Percentiles rank a stretch among this genome's conserved stretches.
These are phyloP conservation scores for Falcunculus frontatus DNA, from an alignment of 2,113 vertebrate species.

Conservation along the genomic window DNA sequence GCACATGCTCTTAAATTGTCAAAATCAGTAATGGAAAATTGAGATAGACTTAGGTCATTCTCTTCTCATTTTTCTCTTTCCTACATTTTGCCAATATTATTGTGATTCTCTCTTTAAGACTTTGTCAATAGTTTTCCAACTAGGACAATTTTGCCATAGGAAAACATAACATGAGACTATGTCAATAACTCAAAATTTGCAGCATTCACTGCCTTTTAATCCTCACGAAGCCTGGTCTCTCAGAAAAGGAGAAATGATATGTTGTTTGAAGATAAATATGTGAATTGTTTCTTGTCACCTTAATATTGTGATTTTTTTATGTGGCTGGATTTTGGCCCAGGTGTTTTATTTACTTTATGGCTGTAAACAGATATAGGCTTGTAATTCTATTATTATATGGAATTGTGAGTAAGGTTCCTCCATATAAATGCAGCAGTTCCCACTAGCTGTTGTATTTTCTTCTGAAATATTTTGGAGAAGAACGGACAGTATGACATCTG, in stretches of 20 bases:
- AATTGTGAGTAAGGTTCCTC: not conserved
- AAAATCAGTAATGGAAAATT: not conserved
- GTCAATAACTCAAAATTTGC: not conserved
- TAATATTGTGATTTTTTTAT: not conserved
- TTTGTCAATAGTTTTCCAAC: not conserved
- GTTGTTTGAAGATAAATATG: not conserved
- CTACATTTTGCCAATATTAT: not conserved
- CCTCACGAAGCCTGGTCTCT: not conserved
- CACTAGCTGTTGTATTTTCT: not conserved
- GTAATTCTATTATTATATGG: not conserved
- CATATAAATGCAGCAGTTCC: not conserved
- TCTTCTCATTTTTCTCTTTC: not conserved
- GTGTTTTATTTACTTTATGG: not conserved
- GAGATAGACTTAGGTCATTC: not conserved
- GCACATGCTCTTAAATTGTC: not conserved
- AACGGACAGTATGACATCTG: not conserved
- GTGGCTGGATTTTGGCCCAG: not conserved
- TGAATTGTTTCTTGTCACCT: not conserved
- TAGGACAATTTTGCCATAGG: not conserved
- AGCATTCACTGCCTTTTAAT: not conserved
- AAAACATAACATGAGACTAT: not conserved
- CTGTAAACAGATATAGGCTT: not conserved
- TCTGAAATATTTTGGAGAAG: not conserved
- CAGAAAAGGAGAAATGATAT: not conserved
- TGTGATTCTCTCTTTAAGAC: not conserved